Conservation (phyloP, 2,888 invertebrate species). For the Hedychridium roseum region DNA sequence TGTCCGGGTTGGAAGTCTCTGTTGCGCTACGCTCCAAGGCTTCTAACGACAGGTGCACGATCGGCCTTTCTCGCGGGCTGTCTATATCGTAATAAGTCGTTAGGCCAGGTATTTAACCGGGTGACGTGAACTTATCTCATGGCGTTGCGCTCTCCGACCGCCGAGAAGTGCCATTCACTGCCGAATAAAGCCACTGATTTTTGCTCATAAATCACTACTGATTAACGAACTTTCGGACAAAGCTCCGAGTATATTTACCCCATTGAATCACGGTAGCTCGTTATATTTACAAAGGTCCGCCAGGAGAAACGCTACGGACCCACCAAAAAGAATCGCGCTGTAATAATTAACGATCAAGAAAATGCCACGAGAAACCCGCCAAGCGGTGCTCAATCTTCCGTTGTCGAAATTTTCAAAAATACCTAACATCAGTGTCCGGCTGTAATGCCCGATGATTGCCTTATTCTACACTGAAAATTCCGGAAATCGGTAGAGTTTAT, state of each 20-base stretch:
- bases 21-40: conserved; percentile 30
- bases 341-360: conserved; percentile 45
- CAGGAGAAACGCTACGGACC: conserved; percentile 20
- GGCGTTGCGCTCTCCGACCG: conserved; percentile 23
- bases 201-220: conserved; percentile 50
- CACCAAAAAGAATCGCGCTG: conserved; percentile 19
- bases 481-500: no score
- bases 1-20: conserved; percentile 23
- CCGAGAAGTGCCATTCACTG: conserved; percentile 24
- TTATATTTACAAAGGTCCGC: conserved; percentile 36
- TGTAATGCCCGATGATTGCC: no score
- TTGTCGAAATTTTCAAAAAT: no score
- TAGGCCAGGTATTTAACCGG: conserved; percentile 44
- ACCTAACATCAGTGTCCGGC: no score
- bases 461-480: no score
- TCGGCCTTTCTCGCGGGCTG: conserved; percentile 18
- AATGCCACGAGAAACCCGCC: conserved; percentile 9
- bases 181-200: conserved; percentile 48
- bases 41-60: conserved; percentile 26
- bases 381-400: no score
- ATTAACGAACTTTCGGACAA: conserved; percentile 49
- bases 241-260: conserved; percentile 47
- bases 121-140: conserved; percentile 38
- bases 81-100: conserved; percentile 43
- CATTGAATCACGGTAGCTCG: conserved; percentile 39